phyloP scores from a whole-genome alignment of 2,113 vertebrate genomes.

The Meleagris gallopavo region DNA sequence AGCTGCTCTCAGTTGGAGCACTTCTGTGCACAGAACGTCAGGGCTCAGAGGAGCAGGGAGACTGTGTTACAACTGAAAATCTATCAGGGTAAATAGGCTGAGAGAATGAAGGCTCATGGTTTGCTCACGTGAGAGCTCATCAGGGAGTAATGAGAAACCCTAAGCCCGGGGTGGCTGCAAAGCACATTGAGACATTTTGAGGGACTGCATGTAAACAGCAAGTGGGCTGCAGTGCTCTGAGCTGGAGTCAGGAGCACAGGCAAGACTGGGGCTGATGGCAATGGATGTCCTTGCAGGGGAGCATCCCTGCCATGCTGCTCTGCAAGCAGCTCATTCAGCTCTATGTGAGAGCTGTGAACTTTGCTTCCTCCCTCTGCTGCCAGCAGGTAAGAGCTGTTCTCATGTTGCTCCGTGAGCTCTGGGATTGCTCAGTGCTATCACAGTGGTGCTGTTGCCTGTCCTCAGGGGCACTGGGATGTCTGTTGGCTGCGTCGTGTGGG shows the following conservation, averaged over 20 bases:
- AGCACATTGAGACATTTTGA: background rate
- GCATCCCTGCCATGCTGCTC: background rate
- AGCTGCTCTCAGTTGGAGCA: background rate
- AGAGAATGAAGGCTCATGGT: background rate
- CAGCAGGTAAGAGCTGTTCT: background rate
- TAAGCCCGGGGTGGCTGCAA: background rate
- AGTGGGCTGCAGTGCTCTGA: fast-evolving
- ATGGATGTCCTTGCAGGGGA: fast-evolving
- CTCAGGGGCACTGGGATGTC: fast-evolving
- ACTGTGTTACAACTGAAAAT: background rate
- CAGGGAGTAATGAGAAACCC: background rate
- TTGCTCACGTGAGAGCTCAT: background rate
- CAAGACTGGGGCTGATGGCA: background rate
- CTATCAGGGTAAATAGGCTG: background rate
- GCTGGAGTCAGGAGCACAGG: background rate
- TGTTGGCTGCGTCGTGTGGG: fast-evolving
- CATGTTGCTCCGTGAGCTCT: fast-evolving
- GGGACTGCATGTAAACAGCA: fast-evolving
- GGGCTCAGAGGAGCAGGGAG: background rate
- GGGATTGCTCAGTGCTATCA: fast-evolving
- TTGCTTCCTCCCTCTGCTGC: background rate
- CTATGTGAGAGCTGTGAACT: fast-evolving
- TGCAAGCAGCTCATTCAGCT: background rate
- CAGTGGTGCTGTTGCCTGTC: fast-evolving
- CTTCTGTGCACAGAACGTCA: background rate